Base-by-base conservation (phyloP, 1,140 invertebrate genomes). In the Pseudomyrmex concolor region DNA sequence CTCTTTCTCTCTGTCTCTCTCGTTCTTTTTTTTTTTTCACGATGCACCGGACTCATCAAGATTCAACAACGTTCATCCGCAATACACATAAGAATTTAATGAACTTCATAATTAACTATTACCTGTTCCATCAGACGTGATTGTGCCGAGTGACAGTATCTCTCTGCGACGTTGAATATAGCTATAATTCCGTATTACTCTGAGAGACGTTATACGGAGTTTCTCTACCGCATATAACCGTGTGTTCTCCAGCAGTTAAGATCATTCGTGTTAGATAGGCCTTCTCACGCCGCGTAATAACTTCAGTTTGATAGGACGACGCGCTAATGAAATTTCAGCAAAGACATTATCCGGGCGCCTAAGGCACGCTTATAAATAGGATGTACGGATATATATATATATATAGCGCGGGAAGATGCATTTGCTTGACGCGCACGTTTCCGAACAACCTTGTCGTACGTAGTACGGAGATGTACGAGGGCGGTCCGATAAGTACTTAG, bases 311-410 rank as follows among this genome's bases (percentile, higher is more conserved):
- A 86, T 86, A 60, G 73, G 57, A 78, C 64, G 62, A 84, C 77
- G 62, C 51, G 81, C 34, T 86, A 89, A 90, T 89, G 80, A 83
- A 86, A 51, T 86, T 88, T 13, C n/a, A 55, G 55, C 55, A 74
- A 89, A 84, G 72, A 84, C 71, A 43, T 66, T 51, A 72, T 10
- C 64, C 62, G 43, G 10, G 2, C 7, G 15, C n/a, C 43, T 83
- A 70, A 66, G 34, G 63, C 45, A 68, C 9, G 22, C 34, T 15
- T 25, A 3, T 13, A 50, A 71, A 57, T 64, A 17, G 7, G 17
- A 50, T 68, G 2, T 13, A 66, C 2, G 2, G 15, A 64, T 48
- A 54, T 3, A 68, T 2, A 22, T n/a, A 45, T 22, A 13, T 66
- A 43, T 8, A 25, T 34, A 34, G 34, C 34, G 34, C 34, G 34